phyloP scores from a whole-genome alignment of 2,888 invertebrate species.

The Frankliniella fusca region DNA sequence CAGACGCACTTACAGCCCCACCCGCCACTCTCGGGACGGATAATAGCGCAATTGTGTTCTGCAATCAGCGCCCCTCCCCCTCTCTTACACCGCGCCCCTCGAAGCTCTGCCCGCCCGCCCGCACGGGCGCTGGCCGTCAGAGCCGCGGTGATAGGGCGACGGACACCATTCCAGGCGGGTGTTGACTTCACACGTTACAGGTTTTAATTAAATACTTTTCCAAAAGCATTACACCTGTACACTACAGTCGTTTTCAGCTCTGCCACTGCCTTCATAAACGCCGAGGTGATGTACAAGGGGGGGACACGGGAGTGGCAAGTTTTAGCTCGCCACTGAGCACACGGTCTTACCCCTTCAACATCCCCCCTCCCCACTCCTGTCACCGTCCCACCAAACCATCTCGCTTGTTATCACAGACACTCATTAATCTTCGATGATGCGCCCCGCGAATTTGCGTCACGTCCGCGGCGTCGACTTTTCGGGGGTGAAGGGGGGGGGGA shows the following conservation, averaged over 20 bases:
- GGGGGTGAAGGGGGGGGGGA: not conserved
- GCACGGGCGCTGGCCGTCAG: not conserved
- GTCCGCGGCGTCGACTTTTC: not conserved
- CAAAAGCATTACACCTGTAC: not conserved
- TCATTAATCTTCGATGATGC: too few relatives aligned
- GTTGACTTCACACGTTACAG: not conserved
- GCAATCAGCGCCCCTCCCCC: not conserved
- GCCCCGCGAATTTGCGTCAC: too few relatives aligned
- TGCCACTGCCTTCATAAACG: too few relatives aligned
- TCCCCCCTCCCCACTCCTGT: too few relatives aligned
- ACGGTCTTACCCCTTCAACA: too few relatives aligned
- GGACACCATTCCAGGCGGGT: not conserved
- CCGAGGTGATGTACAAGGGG: too few relatives aligned
- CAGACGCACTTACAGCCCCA: constrained; percentile 20
- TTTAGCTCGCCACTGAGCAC: too few relatives aligned
- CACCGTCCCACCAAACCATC: too few relatives aligned
- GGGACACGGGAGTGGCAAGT: too few relatives aligned
- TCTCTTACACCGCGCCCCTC: not conserved
- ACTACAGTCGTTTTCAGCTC: too few relatives aligned
- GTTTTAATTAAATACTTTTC: not conserved
- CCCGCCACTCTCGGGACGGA: not conserved
- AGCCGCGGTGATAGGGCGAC: too few relatives aligned
- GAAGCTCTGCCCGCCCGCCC: not conserved
- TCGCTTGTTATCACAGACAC: too few relatives aligned
- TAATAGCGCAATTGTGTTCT: constrained; percentile 26